Percentiles rank a stretch among this genome's conserved stretches.
Evolutionary conservation across 92 coral and sea anemone species (phyloP).

Genomic region (Phenganax stokvisi): DNA sequence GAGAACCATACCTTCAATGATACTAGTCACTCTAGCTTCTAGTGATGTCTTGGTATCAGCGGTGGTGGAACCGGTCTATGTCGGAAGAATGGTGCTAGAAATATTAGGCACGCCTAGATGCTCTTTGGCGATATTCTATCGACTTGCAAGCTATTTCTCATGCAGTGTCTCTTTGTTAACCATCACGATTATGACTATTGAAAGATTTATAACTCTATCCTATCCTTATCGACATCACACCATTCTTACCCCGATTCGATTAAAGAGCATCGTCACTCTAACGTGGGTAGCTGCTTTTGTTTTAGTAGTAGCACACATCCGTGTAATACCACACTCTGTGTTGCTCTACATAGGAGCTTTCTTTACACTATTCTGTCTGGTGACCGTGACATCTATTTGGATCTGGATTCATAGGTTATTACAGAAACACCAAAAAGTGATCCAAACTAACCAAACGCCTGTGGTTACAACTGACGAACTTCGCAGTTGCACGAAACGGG

Average conservation of each 20-base stretch:
- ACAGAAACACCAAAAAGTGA: neutral
- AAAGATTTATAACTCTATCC: constrained; percentile 25
- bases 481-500: neutral
- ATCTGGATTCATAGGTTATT: constrained; percentile 21
- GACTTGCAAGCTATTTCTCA: constrained; percentile 10
- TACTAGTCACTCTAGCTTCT: constrained; percentile 3
- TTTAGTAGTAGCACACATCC: constrained; percentile 6
- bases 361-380: neutral
- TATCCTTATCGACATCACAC: constrained; percentile 13
- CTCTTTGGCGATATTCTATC: neutral
- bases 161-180: constrained; percentile 22
- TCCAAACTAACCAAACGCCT: constrained; percentile 15
- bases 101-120: neutral
- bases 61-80: neutral
- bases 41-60: constrained; percentile 17
- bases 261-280: neutral
- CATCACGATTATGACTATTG: constrained; percentile 7
- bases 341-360: constrained; percentile 3
- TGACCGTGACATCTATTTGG: neutral
- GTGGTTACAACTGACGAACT: neutral
- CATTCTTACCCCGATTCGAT: constrained; percentile 8
- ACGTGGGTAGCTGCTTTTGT: constrained; percentile 7
- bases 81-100: neutral
- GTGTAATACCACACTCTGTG: constrained; percentile 9
- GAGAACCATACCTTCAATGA: neutral